These are phyloP conservation scores for Limanda limanda DNA, from an alignment of 2,113 vertebrate genomes.

Conservation along the genomic window DNA sequence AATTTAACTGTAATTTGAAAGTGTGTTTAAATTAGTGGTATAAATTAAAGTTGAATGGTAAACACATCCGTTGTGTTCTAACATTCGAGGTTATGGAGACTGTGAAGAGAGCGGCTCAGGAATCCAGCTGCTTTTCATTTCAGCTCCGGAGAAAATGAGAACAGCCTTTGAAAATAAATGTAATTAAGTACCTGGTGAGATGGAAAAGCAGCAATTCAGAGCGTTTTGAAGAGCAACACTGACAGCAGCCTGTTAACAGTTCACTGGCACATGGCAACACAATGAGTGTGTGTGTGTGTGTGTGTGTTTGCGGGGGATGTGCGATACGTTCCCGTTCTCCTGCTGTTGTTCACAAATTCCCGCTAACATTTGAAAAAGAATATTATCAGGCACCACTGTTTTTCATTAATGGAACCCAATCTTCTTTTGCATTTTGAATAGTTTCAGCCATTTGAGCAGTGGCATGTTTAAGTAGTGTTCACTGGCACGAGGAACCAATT, in stretches of 20 bases:
- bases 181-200: conserved; percentile 24
- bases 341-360: not conserved
- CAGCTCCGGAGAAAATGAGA: not conserved
- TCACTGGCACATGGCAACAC: not conserved
- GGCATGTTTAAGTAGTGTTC: conserved; percentile 43
- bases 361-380: not conserved
- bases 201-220: conserved; percentile 6
- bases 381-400: not conserved
- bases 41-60: too few relatives aligned
- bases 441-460: conserved; percentile 28
- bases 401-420: conserved; percentile 4
- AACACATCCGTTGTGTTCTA: too few relatives aligned
- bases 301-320: too few relatives aligned
- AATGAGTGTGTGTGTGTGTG: not conserved
- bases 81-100: too few relatives aligned
- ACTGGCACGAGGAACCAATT: conserved; percentile 35
- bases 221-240: not conserved
- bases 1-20: too few relatives aligned
- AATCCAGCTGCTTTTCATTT: too few relatives aligned
- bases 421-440: conserved; percentile 24
- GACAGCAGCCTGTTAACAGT: not conserved
- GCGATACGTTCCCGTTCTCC: too few relatives aligned
- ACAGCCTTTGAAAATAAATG: conserved; percentile 6
- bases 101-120: too few relatives aligned
- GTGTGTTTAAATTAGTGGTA: too few relatives aligned